A percentile compares a stretch with the other conserved stretches of the same genome.
These are phyloP conservation scores for Sciurus niger DNA, from an alignment of 2,113 vertebrate species.

Conservation along the genomic window DNA sequence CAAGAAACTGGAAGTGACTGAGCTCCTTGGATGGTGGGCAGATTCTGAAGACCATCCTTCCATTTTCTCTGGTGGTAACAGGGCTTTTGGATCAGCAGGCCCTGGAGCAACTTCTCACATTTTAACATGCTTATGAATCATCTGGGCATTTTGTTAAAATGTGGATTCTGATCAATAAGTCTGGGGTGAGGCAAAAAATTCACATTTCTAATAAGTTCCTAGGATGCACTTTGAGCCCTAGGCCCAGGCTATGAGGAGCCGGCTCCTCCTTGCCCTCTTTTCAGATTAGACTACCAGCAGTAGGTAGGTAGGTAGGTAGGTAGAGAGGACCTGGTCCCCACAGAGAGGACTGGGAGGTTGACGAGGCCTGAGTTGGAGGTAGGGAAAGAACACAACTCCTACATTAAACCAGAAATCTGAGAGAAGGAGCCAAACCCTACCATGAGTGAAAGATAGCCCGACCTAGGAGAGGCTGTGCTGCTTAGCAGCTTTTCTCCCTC, in stretches of 20 bases:
- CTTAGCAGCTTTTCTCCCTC: neutral
- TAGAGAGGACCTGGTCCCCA: neutral
- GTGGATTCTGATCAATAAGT: neutral
- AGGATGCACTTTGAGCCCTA: no score
- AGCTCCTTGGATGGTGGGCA: neutral
- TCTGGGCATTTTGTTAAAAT: neutral
- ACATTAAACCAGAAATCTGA: neutral
- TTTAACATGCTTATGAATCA: neutral
- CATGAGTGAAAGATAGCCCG: neutral
- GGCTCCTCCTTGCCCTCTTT: neutral
- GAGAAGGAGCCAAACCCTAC: neutral
- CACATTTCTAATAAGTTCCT: neutral
- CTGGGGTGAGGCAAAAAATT: neutral
- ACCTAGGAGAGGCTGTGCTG: neutral
- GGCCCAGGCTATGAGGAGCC: no score
- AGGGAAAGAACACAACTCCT: neutral
- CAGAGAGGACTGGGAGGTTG: neutral
- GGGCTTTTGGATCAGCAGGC: neutral
- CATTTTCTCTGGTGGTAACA: neutral
- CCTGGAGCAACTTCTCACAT: neutral
- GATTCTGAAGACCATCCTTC: neutral
- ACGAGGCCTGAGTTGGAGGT: neutral
- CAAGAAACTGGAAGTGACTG: neutral
- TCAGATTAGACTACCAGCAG: neutral
- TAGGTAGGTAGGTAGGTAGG: neutral